Evolutionary conservation across 2,888 invertebrate species (phyloP).

Genomic region (Diaprepes abbreviatus): DNA sequence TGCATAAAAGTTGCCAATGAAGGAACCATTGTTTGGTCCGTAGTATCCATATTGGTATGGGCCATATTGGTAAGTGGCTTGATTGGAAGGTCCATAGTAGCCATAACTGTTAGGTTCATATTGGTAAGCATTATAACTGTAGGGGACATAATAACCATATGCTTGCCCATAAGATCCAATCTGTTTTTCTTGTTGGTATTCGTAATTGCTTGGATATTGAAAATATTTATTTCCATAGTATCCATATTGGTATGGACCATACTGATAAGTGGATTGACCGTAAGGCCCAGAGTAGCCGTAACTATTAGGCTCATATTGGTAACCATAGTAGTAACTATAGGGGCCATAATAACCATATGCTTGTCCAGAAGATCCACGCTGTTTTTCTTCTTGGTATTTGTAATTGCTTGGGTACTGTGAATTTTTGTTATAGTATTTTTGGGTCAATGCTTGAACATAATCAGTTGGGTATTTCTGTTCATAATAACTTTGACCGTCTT

Average conservation of each 20-base stretch:
- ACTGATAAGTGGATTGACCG: constrained; percentile 8
- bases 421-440: constrained; percentile 14
- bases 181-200: constrained; percentile 3
- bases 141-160: constrained; percentile 5
- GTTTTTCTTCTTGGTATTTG: constrained; percentile 1
- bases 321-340: neutral
- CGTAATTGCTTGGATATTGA: neutral
- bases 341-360: constrained; percentile 1
- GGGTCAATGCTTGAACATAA: neutral
- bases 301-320: neutral
- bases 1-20: neutral
- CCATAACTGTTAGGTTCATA: neutral
- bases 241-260: constrained; percentile 15
- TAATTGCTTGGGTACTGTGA: neutral
- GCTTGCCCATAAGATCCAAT: constrained; percentile 12
- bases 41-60: constrained; percentile 18
- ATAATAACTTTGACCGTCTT: neutral
- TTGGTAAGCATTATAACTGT: neutral
- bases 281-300: constrained; percentile 14
- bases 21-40: neutral
- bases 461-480: neutral
- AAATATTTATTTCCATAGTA: constrained; percentile 1
- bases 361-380: constrained; percentile 16
- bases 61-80: constrained; percentile 3
- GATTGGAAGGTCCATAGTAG: constrained; percentile 15